Conservation (phyloP, 2,113 vertebrate species). For the Aegypius monachus region DNA sequence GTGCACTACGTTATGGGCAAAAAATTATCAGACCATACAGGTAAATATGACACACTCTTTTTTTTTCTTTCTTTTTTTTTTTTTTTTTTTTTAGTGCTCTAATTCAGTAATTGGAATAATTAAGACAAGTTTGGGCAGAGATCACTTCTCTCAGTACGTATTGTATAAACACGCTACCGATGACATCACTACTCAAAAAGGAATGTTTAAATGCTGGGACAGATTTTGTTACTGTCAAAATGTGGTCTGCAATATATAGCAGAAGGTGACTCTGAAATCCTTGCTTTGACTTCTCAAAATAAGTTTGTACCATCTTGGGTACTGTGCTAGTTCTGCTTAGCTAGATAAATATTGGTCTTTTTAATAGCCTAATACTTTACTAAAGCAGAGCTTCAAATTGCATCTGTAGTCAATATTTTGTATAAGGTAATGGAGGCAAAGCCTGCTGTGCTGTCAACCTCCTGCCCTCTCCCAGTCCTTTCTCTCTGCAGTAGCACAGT, state of each 20-base stretch:
- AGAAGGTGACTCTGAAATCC: not conserved
- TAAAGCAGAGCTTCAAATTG: not conserved
- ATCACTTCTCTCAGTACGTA: not conserved
- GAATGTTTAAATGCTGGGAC: not conserved
- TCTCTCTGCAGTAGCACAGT: not conserved
- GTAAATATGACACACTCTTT: conserved; percentile 60
- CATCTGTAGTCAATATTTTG: not conserved
- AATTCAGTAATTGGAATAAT: not conserved
- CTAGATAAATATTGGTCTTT: not conserved
- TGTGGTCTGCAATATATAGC: not conserved
- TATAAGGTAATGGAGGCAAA: not conserved
- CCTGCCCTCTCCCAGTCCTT: rapidly evolving
- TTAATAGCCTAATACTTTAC: not conserved
- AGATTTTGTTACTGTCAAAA: not conserved
- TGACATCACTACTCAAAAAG: not conserved
- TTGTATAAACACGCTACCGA: not conserved
- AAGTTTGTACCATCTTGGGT: not conserved
- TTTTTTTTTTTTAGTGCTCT: not conserved
- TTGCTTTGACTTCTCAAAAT: not conserved
- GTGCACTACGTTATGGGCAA: conserved; percentile 86
- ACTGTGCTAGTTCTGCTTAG: not conserved
- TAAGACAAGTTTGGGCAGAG: not conserved
- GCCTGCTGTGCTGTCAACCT: not conserved
- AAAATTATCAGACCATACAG: conserved; percentile 90
- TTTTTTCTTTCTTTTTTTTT: not conserved